Conservation (phyloP, 2,797 vertebrate species). For the Enteromius thamalakanensis region DNA sequence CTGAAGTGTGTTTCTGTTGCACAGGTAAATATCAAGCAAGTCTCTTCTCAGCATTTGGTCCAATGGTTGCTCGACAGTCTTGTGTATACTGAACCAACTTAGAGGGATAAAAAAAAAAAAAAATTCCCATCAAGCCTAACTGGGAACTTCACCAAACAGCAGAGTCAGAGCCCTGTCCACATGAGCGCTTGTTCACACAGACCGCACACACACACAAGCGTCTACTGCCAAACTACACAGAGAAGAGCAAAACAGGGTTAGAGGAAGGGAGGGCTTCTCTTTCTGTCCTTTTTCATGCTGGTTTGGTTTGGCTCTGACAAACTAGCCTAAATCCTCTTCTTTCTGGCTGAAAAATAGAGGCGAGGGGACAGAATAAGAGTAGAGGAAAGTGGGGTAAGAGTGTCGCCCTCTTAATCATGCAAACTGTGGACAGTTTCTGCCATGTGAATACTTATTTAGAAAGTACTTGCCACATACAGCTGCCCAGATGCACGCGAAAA, state of each 20-base stretch:
- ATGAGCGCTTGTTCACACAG: constrained; percentile 45
- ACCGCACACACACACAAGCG: not conserved
- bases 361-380: constrained; percentile 31
- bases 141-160: constrained; percentile 44
- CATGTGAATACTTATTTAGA: constrained; percentile 25
- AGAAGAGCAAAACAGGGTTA: constrained; percentile 44
- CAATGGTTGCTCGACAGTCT: constrained; percentile 1
- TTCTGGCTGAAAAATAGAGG: constrained; percentile 38
- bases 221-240: constrained; percentile 42
- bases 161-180: constrained; percentile 46
- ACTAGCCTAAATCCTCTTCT: constrained; percentile 45
- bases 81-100: constrained; percentile 3
- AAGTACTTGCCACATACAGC: not conserved
- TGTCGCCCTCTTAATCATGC: constrained; percentile 22
- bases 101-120: constrained; percentile 28
- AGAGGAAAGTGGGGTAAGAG: constrained; percentile 54
- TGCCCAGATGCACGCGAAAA: not conserved
- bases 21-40: constrained; percentile 19
- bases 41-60: constrained; percentile 4
- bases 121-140: constrained; percentile 50
- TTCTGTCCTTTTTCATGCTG: constrained; percentile 43
- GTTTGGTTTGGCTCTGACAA: constrained; percentile 46
- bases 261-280: constrained; percentile 45
- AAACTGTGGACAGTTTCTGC: constrained; percentile 13
- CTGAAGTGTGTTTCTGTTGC: not conserved